Evolutionary conservation across 2,888 invertebrate species (phyloP), one percentile per base, ranked within the genome.

Genomic region (Norana najaformis): DNA sequence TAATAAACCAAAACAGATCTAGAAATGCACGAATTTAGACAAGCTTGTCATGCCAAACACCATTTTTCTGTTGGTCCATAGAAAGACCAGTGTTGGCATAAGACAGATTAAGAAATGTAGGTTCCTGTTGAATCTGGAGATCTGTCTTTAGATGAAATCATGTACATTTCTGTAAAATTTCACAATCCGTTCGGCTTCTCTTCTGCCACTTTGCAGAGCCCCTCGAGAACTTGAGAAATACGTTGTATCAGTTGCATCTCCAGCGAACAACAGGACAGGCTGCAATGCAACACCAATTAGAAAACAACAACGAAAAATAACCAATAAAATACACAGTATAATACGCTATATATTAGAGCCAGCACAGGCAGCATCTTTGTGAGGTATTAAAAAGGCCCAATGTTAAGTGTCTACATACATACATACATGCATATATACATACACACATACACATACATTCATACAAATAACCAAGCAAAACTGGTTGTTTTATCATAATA

Each of bases 141-240:
- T 69, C 69, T 11, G 30, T 69, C n/a, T n/a, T n/a, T n/a, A 69
- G 69, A 69, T 69, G 30, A n/a, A n/a, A n/a, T n/a, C 8, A n/a
- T 69, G 69, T 69, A 69, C 8, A n/a, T 69, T 69, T n/a, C n/a
- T 69, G 69, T n/a, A 69, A n/a, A 91, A 89, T 85, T 91, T 93
- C 37, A 93, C 91, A 88, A 94, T 92, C 37, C 94, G 92, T 89
- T 93, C 92, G 11, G 94, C 94, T 90, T 94, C 94, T 88, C 94
- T 91, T 91, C 93, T 92, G 16, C 98, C 98, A 88, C 97, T 97
- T 90, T 98, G 95, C 94, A 97, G 97, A 82, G 98, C 98, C 89
- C 98, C 98, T 94, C 98, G 98, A 69, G 97, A 98, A 2, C 98
- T 98, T 89, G 98, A 98, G 95, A 98, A 98, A 95, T 98, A 98